Conservation (phyloP, 2,113 vertebrate species). For the Pagrus major region DNA sequence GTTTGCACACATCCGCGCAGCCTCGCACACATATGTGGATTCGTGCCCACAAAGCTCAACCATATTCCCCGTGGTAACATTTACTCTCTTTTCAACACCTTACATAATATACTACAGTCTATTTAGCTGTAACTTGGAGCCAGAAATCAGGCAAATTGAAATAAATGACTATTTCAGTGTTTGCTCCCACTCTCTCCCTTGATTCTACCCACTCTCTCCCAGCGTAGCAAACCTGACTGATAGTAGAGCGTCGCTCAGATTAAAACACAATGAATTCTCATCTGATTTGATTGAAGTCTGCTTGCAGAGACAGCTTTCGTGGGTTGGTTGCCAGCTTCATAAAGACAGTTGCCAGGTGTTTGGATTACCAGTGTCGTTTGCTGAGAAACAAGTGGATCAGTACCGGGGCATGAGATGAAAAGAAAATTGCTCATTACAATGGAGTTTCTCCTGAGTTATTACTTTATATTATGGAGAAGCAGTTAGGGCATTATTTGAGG, state of each 20-base stretch:
- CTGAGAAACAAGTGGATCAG: slow-evolving; percentile 38
- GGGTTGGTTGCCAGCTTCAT: slow-evolving; percentile 49
- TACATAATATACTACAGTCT: slow-evolving; percentile 64
- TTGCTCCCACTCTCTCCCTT: slow-evolving; percentile 29
- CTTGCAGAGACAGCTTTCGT: slow-evolving; percentile 30
- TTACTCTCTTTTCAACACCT: slow-evolving; percentile 48
- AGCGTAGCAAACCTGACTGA: slow-evolving; percentile 32
- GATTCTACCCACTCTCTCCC: slow-evolving; percentile 8
- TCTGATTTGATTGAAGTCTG: slow-evolving; percentile 32
- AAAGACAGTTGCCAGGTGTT: slow-evolving; percentile 58
- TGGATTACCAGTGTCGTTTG: slow-evolving; percentile 55
- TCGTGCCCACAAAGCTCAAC: slow-evolving; percentile 26
- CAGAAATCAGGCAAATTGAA: slow-evolving; percentile 70
- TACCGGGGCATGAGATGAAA: neutral
- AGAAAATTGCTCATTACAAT: slow-evolving; percentile 17
- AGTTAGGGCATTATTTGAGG: neutral
- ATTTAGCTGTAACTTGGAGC: slow-evolving; percentile 64
- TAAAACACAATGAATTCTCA: slow-evolving; percentile 18
- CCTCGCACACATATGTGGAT: slow-evolving; percentile 16
- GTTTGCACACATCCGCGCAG: neutral
- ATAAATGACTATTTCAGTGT: slow-evolving; percentile 64
- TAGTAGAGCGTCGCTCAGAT: slow-evolving; percentile 34
- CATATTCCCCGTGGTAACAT: slow-evolving; percentile 50
- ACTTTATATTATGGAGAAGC: neutral
- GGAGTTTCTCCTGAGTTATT: neutral